A percentile compares a stretch with the other conserved stretches of the same genome.
phyloP scores from a whole-genome alignment of 2,797 vertebrate species.

The Onychomys arenicola region DNA sequence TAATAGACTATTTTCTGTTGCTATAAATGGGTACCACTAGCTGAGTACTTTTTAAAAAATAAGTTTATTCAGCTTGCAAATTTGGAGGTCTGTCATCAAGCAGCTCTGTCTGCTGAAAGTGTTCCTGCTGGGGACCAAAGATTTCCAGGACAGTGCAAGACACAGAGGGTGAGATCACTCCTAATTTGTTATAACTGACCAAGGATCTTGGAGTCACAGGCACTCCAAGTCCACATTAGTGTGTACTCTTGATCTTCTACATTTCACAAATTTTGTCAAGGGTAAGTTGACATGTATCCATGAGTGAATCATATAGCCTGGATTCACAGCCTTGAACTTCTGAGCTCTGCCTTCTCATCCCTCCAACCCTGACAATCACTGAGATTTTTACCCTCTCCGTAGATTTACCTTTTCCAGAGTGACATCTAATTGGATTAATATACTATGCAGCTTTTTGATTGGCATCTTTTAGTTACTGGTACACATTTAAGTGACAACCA shows the following conservation, averaged over 20 bases:
- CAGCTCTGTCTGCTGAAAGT: neutral
- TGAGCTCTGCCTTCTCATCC: neutral
- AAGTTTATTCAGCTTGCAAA: neutral
- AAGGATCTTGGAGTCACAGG: neutral
- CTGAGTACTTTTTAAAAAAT: neutral
- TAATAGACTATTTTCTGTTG: neutral
- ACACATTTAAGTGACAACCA: neutral
- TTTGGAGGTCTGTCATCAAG: neutral
- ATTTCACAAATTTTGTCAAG: neutral
- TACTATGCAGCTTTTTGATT: neutral
- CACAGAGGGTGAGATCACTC: neutral
- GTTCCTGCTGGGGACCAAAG: neutral
- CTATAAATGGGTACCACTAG: neutral
- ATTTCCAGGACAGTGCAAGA: neutral
- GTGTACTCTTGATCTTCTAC: neutral
- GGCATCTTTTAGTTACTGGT: neutral
- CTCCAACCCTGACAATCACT: neutral
- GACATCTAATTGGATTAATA: neutral
- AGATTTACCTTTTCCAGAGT: neutral
- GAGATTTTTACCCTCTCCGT: neutral
- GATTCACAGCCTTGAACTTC: neutral
- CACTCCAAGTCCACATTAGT: neutral
- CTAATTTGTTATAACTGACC: neutral
- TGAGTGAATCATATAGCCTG: neutral
- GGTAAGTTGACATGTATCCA: neutral